Conservation (phyloP, 2,888 invertebrate species). For the Lutraria lutraria region DNA sequence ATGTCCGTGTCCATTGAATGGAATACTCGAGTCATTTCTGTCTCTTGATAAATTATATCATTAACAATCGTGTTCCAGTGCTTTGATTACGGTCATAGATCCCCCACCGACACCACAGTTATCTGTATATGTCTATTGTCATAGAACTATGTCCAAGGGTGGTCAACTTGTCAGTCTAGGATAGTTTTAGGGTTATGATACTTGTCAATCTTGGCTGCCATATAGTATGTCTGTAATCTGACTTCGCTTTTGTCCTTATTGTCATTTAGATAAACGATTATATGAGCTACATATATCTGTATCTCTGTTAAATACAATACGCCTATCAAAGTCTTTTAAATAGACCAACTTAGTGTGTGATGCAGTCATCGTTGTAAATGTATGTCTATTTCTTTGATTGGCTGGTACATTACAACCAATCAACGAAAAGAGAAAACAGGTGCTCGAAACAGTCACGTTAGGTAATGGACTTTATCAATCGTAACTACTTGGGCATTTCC, state of each 20-base stretch:
- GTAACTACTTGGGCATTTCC: too few relatives aligned
- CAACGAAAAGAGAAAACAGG: not conserved
- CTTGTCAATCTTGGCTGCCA: slow-evolving; percentile 22
- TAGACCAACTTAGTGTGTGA: not conserved
- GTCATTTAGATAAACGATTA: not conserved
- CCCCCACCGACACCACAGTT: not conserved
- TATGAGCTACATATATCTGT: not conserved
- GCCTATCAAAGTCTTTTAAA: not conserved
- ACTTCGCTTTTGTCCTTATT: not conserved
- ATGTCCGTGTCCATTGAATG: slow-evolving; percentile 15
- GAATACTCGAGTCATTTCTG: not conserved
- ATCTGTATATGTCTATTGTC: slow-evolving; percentile 2
- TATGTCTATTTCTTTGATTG: not conserved
- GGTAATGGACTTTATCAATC: too few relatives aligned
- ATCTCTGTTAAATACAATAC: not conserved
- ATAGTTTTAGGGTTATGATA: not conserved
- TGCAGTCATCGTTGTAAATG: not conserved
- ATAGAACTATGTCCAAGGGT: not conserved
- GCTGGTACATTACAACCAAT: not conserved
- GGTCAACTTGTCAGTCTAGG: slow-evolving; percentile 30
- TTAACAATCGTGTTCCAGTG: not conserved
- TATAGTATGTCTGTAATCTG: slow-evolving; percentile 25
- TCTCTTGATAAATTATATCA: not conserved
- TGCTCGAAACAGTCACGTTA: too few relatives aligned
- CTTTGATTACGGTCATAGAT: not conserved